A percentile compares a stretch with the other conserved stretches of the same genome.
Evolutionary conservation across 2,888 invertebrate genomes (phyloP).

Genomic region (Thalpophila matura): DNA sequence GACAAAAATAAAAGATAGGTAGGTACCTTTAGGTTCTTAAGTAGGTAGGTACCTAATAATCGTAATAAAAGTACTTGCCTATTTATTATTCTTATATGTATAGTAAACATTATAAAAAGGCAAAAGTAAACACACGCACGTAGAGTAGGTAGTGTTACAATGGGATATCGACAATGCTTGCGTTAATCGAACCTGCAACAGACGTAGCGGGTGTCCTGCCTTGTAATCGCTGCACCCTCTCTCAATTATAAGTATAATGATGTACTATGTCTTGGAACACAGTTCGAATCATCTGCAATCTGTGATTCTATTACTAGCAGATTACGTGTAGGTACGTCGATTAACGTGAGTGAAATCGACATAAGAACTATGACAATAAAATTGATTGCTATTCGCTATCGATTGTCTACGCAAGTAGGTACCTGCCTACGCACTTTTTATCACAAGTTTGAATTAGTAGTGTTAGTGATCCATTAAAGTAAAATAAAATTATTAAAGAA

Average conservation of each 20-base stretch:
- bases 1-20: too few relatives aligned
- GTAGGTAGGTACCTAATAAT: too few relatives aligned
- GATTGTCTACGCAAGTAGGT: slow-evolving; percentile 9
- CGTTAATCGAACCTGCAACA: not conserved
- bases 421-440: too few relatives aligned
- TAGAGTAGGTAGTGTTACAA: too few relatives aligned
- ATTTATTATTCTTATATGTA: not conserved
- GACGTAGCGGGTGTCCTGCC: too few relatives aligned
- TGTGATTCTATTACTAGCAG: slow-evolving; percentile 8
- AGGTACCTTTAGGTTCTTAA: too few relatives aligned
- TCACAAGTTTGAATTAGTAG: not conserved
- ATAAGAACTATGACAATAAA: slow-evolving; percentile 24
- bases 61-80: too few relatives aligned
- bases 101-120: too few relatives aligned
- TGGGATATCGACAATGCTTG: not conserved
- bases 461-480: slow-evolving; percentile 1
- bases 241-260: not conserved
- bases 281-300: not conserved
- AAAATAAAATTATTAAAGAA: not conserved
- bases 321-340: slow-evolving; percentile 14
- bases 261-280: too few relatives aligned
- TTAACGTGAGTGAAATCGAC: slow-evolving; percentile 13
- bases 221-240: not conserved
- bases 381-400: slow-evolving; percentile 10
- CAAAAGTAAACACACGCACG: too few relatives aligned